Evolutionary conservation across 2,113 vertebrate species (phyloP), one percentile per base, ranked within the genome.

Genomic region (Campylomormyrus numenius): DNA sequence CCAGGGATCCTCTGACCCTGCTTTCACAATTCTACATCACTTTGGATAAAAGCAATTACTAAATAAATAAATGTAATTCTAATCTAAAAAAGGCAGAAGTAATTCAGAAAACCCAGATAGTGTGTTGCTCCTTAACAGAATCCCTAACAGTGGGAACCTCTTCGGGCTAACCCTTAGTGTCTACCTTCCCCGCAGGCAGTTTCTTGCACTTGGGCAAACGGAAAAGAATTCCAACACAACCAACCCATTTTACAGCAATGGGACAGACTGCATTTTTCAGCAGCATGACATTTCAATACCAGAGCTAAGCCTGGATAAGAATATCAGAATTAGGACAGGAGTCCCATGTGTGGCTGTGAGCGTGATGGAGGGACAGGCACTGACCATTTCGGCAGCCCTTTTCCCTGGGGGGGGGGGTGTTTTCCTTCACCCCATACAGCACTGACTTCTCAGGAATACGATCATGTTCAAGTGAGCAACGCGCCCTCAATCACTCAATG

Each of bases 361-460:
- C 5, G 27, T 48, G 46, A 62, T 9, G 39, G 42, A 17, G 62
- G 35, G 56, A 46, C 15, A 39, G 45, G 39, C n/a, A 95, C 96
- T 94, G 92, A 96, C 96, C 95, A 93, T 89, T 66, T 95, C 91
- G 90, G 91, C 56, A 80, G 90, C 91, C 93, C 95, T 95, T 95
- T 95, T 96, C 50, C 89, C 92, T 2, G 35, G 35, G 35, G 6
- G 46, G 46, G 95, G 62, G 95, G 3, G 95, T 94, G 90, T 90
- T 90, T 0, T 96, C 95, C 91, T 91, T 92, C n/a, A 93, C 95
- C 87, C 96, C 96, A 91, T 92, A 94, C 50, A 90, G 90, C 0
- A 62, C 24, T 80, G 39, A 93, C 21, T 88, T 90, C 85, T 91
- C 87, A 17, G 87, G 0, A 0, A 48, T 93, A 87, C 93, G 0